Base-by-base conservation (phyloP, 2,797 vertebrate genomes). In the Darevskia nairensis region DNA sequence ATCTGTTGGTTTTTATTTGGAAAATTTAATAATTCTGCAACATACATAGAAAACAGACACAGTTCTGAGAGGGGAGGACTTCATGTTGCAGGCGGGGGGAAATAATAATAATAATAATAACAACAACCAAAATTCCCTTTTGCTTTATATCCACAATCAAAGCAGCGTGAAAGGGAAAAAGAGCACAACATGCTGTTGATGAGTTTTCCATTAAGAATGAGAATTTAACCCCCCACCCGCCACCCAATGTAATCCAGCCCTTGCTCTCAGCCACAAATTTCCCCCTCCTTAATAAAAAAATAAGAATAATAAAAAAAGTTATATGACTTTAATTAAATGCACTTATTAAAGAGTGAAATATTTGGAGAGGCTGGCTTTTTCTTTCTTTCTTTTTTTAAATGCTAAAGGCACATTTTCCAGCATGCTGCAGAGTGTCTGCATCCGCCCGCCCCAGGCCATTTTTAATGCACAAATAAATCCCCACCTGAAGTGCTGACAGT, bases 401-500 rank as follows among this genome's bases (percentile, higher is more conserved):
- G 94, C 96, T 93, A 93, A 88, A 96, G 96, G 96, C 97, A 96
- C 95, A 96, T 96, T 97, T 97, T 96, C 95, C 96, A 97, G 96
- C 92, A 72, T 93, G 94, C 96, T 95, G 95, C 88, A 94, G 96
- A 96, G 94, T 75, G 96, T 95, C 97, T 97, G 95, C 96, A 96
- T 96, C 96, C 97, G 95, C 94, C 96, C 64, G 96, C 97, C 95
- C 95, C 55, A 86, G 97, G 97, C 97, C 83, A 92, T 93, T 97
- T 97, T 97, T 97, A 97, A 97, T 97, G 96, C 96, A 97, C 96
- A 97, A 98, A 98, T 97, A 97, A 97, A 97, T 97, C 96, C 95
- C 95, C 96, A 97, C 95, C 96, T 96, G 96, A 96, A 95, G 96
- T 96, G 97, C 95, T 97, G 97, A 98, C 97, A 98, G 97, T 96